These are phyloP conservation scores for Anseranas semipalmata DNA, from an alignment of 2,113 vertebrate genomes.

Conservation along the genomic window DNA sequence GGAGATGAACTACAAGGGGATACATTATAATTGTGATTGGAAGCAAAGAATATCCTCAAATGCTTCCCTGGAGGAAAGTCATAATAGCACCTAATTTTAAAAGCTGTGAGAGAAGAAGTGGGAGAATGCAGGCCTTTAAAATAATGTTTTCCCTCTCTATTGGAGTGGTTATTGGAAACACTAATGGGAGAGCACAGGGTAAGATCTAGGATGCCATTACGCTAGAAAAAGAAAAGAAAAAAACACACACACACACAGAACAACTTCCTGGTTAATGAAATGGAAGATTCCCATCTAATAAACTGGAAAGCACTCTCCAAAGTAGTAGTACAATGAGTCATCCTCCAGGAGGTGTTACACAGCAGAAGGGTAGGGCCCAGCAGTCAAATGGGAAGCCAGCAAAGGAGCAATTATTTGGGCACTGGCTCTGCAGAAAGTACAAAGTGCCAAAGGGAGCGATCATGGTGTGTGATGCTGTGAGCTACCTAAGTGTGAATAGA, in stretches of 20 bases:
- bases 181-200: not conserved
- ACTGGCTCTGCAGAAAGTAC: not conserved
- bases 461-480: rapidly evolving
- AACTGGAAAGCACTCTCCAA: not conserved
- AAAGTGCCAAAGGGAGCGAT: not conserved
- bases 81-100: not conserved
- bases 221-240: not conserved
- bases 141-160: not conserved
- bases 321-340: not conserved
- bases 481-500: not conserved
- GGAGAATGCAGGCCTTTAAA: not conserved
- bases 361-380: not conserved
- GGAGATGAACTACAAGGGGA: not conserved
- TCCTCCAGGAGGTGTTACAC: not conserved
- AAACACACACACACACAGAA: not conserved
- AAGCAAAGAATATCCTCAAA: not conserved
- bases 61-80: not conserved
- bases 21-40: not conserved
- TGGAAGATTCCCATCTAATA: not conserved
- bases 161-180: not conserved
- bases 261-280: not conserved
- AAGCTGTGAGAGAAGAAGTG: not conserved
- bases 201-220: not conserved
- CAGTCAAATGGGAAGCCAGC: not conserved
- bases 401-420: not conserved